Evolutionary conservation across 2,113 vertebrate genomes (phyloP).

Genomic region (Phyllostomus hastatus): DNA sequence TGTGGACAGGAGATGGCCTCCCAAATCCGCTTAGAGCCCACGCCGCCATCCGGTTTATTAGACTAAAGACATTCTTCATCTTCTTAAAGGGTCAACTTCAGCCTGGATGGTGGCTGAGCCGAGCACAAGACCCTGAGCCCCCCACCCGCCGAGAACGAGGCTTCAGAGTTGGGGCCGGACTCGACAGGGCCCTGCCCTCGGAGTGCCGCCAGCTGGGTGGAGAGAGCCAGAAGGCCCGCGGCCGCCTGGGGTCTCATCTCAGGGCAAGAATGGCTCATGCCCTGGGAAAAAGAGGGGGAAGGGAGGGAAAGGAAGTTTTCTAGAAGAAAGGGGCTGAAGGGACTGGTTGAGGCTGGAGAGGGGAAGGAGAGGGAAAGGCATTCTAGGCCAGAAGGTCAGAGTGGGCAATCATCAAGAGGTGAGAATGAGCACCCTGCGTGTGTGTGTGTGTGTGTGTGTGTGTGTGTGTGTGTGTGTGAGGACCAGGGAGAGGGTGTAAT

Average conservation of each 20-base stretch:
- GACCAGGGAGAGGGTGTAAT: neutral
- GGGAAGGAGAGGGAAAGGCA: neutral
- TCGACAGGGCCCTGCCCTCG: neutral
- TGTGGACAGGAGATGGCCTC: slow-evolving; percentile 52
- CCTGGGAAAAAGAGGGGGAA: neutral
- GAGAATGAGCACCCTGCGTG: neutral
- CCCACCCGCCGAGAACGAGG: neutral
- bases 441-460: accelerated
- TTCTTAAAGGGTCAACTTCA: slow-evolving; percentile 57
- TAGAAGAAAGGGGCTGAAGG: neutral
- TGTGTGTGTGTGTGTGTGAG: neutral
- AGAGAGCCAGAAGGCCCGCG: neutral
- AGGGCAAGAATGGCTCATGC: neutral
- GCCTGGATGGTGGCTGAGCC: slow-evolving; percentile 13
- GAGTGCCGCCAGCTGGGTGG: neutral
- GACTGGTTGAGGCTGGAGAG: neutral
- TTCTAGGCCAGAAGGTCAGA: neutral
- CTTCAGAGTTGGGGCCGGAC: neutral
- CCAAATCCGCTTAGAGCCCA: slow-evolving; percentile 56
- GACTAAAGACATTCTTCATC: slow-evolving; percentile 55
- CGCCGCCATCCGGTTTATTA: slow-evolving; percentile 36
- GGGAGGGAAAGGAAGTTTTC: neutral
- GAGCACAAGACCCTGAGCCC: neutral
- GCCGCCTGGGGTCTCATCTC: neutral
- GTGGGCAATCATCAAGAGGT: neutral